Base-by-base conservation (phyloP, 2,888 invertebrate species). In the Leptopilina syphax region DNA sequence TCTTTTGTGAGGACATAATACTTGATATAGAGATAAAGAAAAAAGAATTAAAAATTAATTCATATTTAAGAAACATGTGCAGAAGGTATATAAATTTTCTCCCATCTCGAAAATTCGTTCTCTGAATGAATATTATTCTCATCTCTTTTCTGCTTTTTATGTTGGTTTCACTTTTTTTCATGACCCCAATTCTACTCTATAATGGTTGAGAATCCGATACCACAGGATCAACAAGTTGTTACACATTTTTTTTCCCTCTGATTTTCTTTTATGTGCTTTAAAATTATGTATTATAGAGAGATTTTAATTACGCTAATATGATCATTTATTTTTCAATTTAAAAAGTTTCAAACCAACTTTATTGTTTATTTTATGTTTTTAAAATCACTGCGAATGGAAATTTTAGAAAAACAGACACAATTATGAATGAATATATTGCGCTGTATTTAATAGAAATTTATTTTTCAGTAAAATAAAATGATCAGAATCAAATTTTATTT, bases 171-270 rank as follows among this genome's bases (percentile, higher is more conserved):
- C 57, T 73, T 73, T 73, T 67, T 73, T 73, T 27, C 54, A 54
- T 73, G 73, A 73, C 73, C 73, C 73, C 73, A 73, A 73, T 73
- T 73, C 73, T 54, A 70, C 70, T 57, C 57, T 73, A 50, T 50
- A 73, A 73, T 73, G 73, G 73, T 24, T 73, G 34, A 27, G 57
- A 73, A 73, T 73, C 73, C 73, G 73, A 54, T 73, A 73, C 73
- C n/a, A 57, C 54, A 73, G 57, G 73, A 73, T 73, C 73, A 73
- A 73, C 73, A 73, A 73, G 73, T 73, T 73, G 73, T 34, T 57
- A 73, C 57, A 73, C 54, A 73, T 57, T 73, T 73, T 73, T 73
- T 57, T 34, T 24, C 24, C 47, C 54, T 27, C 70, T 50, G 50
- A 54, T 24, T 54, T 57, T 54, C 54, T 57, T 73, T 57, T 70